Evolutionary conservation across 1,140 invertebrate genomes (phyloP).

Genomic region (Macrocentrus cingulum): DNA sequence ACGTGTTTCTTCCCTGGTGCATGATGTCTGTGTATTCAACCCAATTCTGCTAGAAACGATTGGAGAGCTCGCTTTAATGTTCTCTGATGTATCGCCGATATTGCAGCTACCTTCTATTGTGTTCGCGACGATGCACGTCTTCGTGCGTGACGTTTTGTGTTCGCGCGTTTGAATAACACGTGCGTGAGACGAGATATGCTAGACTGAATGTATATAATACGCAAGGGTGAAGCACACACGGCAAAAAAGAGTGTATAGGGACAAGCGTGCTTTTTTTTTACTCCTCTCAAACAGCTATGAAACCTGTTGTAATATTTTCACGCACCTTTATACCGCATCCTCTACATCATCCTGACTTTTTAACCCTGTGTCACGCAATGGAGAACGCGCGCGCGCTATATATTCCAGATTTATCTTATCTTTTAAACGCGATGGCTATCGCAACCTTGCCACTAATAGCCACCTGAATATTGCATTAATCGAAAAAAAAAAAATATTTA

Average conservation of each 20-base stretch:
- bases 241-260: neutral
- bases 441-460: too few relatives aligned
- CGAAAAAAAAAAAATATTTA: too few relatives aligned
- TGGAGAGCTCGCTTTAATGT: conserved; percentile 37
- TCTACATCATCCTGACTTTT: neutral
- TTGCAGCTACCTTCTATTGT: conserved; percentile 51
- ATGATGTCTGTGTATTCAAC: conserved; percentile 20
- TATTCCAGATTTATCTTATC: too few relatives aligned
- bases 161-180: conserved; percentile 1
- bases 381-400: too few relatives aligned
- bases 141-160: conserved; percentile 2
- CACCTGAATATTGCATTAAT: too few relatives aligned
- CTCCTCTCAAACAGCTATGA: conserved; percentile 1
- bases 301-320: conserved; percentile 2
- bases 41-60: conserved; percentile 28
- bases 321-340: neutral
- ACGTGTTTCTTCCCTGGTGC: conserved; percentile 39
- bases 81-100: conserved; percentile 51
- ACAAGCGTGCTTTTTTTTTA: neutral
- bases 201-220: neutral
- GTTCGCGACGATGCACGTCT: conserved; percentile 25
- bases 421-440: too few relatives aligned
- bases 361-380: conserved; percentile 10
- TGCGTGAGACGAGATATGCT: too few relatives aligned
- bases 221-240: neutral